A percentile compares a stretch with the other conserved stretches of the same genome.
These are phyloP conservation scores for Episyrphus balteatus DNA, from an alignment of 1,140 invertebrate species.

Conservation along the genomic window DNA sequence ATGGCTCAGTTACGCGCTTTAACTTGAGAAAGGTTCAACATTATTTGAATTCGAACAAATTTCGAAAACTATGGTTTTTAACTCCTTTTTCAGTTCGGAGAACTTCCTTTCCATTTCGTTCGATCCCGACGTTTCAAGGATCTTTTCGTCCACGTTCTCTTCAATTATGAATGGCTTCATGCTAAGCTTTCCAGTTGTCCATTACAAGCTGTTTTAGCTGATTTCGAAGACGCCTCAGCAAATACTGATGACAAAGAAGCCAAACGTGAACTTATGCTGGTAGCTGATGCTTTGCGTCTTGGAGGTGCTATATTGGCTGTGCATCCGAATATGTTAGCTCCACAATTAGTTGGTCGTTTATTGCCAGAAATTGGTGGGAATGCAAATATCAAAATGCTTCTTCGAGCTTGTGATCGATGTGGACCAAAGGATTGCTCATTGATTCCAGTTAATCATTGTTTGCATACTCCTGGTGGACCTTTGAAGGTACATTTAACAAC, in stretches of 20 bases:
- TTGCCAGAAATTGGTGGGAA: conserved; percentile 76
- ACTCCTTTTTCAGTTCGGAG: conserved; percentile 62
- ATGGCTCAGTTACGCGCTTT: conserved; percentile 75
- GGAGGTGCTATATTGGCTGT: conserved; percentile 81
- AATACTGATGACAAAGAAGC: conserved; percentile 77
- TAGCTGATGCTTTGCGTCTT: conserved; percentile 86
- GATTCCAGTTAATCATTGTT: conserved; percentile 85
- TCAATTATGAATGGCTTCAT: conserved; percentile 96
- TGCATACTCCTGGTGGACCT: conserved; percentile 94
- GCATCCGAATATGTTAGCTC: conserved; percentile 92
- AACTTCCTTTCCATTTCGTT: conserved; percentile 89
- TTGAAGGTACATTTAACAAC: conserved; percentile 56
- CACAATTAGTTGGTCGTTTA: conserved; percentile 85
- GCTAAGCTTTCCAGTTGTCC: conserved; percentile 92
- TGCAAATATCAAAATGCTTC: conserved; percentile 71
- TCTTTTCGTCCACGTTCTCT: conserved; percentile 85
- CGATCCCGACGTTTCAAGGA: conserved; percentile 83
- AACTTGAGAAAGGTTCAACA: conserved; percentile 68
- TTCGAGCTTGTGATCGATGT: conserved; percentile 79
- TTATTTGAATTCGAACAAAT: background rate
- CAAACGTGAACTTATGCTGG: conserved; percentile 80
- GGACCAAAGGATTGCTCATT: conserved; percentile 82
- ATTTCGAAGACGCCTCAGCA: conserved; percentile 88
- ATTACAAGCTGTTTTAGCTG: conserved; percentile 82
- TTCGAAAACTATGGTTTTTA: background rate